phyloP scores from a whole-genome alignment of 1,140 invertebrate species.

The Ips nitidus region DNA sequence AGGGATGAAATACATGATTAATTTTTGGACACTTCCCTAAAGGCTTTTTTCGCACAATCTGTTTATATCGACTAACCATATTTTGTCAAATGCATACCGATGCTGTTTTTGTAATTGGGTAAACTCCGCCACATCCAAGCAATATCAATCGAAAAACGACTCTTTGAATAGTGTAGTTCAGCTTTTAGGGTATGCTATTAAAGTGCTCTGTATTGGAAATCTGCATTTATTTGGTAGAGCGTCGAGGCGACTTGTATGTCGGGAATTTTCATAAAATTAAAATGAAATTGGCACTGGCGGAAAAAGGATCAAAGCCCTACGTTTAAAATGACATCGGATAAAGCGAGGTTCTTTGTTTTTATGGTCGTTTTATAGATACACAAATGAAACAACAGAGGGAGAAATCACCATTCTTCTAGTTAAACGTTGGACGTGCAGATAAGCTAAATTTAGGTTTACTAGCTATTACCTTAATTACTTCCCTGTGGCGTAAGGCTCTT shows the following conservation, averaged over 20 bases:
- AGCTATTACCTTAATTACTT: too few relatives aligned
- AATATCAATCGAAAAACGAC: slow-evolving; percentile 6
- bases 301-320: not conserved
- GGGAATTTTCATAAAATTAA: slow-evolving; percentile 4
- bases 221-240: slow-evolving; percentile 2
- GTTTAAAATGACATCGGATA: not conserved
- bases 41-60: not conserved
- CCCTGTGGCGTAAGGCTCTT: too few relatives aligned
- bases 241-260: not conserved
- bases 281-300: not conserved
- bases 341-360: not conserved
- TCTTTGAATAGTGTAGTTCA: slow-evolving; percentile 5
- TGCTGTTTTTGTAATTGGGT: not conserved
- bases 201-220: not conserved
- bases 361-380: too few relatives aligned
- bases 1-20: too few relatives aligned
- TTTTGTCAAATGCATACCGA: slow-evolving; percentile 1
- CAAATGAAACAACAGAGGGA: too few relatives aligned
- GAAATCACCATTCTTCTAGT: too few relatives aligned
- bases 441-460: too few relatives aligned
- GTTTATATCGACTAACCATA: not conserved
- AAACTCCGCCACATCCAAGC: not conserved
- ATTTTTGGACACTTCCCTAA: too few relatives aligned
- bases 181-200: not conserved
- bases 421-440: too few relatives aligned